Evolutionary conservation across 2,888 invertebrate genomes (phyloP).

Genomic region (Pteria penguin): DNA sequence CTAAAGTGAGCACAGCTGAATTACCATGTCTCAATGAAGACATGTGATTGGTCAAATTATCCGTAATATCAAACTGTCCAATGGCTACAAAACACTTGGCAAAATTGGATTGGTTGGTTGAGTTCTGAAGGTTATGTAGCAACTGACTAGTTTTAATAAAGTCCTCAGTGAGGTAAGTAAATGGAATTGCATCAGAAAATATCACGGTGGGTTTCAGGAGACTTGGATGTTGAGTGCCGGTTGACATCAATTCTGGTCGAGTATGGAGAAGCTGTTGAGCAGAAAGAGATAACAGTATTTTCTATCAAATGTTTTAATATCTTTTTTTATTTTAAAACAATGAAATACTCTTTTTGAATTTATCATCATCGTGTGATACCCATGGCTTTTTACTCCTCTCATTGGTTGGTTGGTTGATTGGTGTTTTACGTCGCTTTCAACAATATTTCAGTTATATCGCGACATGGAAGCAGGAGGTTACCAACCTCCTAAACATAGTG

Average conservation of each 20-base stretch:
- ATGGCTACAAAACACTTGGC: constrained; percentile 70
- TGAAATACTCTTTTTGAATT: too few relatives aligned
- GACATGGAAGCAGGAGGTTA: too few relatives aligned
- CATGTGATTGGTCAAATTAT: constrained; percentile 65
- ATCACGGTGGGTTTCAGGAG: constrained; percentile 67
- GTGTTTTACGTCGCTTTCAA: too few relatives aligned
- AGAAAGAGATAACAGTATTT: not conserved
- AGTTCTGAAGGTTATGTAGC: constrained; percentile 64
- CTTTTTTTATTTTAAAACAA: too few relatives aligned
- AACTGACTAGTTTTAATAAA: constrained; percentile 73
- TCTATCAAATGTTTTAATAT: too few relatives aligned
- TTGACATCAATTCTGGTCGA: constrained; percentile 63
- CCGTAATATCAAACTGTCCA: constrained; percentile 68
- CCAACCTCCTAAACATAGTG: too few relatives aligned
- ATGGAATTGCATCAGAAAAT: constrained; percentile 70
- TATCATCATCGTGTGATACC: too few relatives aligned
- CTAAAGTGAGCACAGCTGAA: constrained; percentile 53
- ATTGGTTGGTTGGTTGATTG: too few relatives aligned
- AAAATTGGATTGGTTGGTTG: constrained; percentile 61
- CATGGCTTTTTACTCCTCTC: too few relatives aligned
- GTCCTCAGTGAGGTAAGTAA: constrained; percentile 69
- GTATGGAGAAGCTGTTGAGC: constrained; percentile 70
- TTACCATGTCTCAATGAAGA: constrained; percentile 45
- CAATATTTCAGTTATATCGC: too few relatives aligned
- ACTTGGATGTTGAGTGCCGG: constrained; percentile 66